These are phyloP conservation scores for Lampris megalopsis DNA, from an alignment of 2,113 vertebrate genomes.

Conservation along the genomic window DNA sequence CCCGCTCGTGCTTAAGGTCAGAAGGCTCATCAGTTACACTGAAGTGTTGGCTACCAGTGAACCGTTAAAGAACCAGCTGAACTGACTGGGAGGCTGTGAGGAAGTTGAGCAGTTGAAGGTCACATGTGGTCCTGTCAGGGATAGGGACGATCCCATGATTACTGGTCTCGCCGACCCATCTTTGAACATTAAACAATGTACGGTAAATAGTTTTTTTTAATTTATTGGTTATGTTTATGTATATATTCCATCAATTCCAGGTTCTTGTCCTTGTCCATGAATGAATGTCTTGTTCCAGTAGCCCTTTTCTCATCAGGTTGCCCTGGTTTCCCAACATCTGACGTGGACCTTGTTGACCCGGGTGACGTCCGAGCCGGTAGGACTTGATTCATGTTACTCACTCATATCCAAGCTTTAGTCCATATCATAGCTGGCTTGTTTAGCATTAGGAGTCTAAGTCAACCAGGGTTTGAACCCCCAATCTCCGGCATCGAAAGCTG, in stretches of 20 bases:
- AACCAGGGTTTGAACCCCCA: no score
- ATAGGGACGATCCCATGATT: conserved; percentile 22
- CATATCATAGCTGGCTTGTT: no score
- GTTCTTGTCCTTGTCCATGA: no score
- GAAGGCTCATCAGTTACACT: conserved; percentile 5
- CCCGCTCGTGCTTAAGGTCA: conserved; percentile 23
- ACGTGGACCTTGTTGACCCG: no score
- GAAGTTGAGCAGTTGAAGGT: conserved; percentile 42
- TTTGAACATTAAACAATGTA: conserved; percentile 10
- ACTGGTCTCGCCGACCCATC: conserved; percentile 47
- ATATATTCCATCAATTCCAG: not conserved
- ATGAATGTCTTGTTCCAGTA: no score
- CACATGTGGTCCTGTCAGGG: conserved; percentile 13
- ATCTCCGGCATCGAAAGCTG: no score
- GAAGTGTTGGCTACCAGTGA: conserved; percentile 16
- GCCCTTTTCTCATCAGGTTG: no score
- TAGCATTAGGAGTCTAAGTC: no score
- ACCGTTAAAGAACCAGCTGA: conserved; percentile 48
- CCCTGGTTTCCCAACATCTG: no score
- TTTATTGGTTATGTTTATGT: not conserved
- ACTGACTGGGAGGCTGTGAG: conserved; percentile 48
- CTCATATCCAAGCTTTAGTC: no score
- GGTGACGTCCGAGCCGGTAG: no score
- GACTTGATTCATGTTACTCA: no score
- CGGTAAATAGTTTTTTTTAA: not conserved